A percentile compares a stretch with the other conserved stretches of the same genome.
Evolutionary conservation across 2,113 vertebrate genomes (phyloP).

Genomic region (Brachyhypopomus occidentalis): DNA sequence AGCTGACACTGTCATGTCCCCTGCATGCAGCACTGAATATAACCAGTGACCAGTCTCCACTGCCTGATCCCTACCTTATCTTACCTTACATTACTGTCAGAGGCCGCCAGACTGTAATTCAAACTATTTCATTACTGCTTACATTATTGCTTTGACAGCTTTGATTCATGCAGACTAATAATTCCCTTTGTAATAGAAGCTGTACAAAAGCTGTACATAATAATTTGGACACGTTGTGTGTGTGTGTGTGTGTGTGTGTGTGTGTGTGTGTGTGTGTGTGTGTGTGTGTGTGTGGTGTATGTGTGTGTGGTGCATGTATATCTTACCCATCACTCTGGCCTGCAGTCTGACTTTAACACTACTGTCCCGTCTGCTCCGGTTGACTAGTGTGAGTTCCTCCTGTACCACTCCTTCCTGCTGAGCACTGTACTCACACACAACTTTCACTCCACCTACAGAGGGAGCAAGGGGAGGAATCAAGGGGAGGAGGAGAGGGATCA

Average conservation of each 20-base stretch:
- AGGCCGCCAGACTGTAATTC: too few relatives aligned
- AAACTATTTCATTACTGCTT: too few relatives aligned
- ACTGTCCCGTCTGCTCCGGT: constrained; percentile 64
- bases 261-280: constrained; percentile 8
- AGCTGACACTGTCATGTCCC: too few relatives aligned
- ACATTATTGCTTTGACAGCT: too few relatives aligned
- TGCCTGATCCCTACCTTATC: too few relatives aligned
- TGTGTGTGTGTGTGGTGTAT: neutral
- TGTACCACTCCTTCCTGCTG: constrained; percentile 86
- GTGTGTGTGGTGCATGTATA: neutral
- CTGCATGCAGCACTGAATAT: too few relatives aligned
- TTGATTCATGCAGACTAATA: too few relatives aligned
- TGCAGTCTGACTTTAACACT: constrained; percentile 79
- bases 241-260: constrained; percentile 2
- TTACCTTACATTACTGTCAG: too few relatives aligned
- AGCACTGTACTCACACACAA: constrained; percentile 85
- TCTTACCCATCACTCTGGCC: constrained; percentile 82
- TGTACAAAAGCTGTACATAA: neutral
- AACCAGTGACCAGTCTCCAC: too few relatives aligned
- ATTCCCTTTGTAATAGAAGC: too few relatives aligned
- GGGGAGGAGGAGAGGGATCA: neutral
- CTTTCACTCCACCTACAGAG: constrained; percentile 70
- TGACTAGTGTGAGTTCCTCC: constrained; percentile 82
- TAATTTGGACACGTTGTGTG: neutral
- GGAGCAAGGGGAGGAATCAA: neutral